Percentiles rank a stretch among this genome's conserved stretches.
Conservation (phyloP, 2,113 vertebrate genomes). For the Oryzias curvinotus region DNA sequence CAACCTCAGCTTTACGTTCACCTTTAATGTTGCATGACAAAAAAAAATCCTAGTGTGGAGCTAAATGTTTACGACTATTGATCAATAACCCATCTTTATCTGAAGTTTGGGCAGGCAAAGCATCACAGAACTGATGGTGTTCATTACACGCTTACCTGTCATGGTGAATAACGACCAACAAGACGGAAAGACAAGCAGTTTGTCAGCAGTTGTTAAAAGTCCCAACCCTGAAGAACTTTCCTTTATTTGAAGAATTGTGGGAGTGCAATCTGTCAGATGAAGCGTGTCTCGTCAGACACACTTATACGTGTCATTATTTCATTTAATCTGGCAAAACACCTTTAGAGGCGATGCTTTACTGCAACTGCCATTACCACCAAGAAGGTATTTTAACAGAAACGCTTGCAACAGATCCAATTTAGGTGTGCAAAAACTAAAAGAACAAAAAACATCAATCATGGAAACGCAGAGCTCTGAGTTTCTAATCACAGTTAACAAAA, state of each 20-base stretch:
- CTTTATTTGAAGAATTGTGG: conserved; percentile 11
- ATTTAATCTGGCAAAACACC: not conserved
- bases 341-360: conserved; percentile 3
- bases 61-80: conserved; percentile 48
- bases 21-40: conserved; percentile 22
- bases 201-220: conserved; percentile 30
- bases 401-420: conserved; percentile 20
- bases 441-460: conserved; percentile 1
- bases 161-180: conserved; percentile 58
- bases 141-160: conserved; percentile 58
- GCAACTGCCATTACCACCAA: conserved; percentile 9
- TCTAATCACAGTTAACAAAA: conserved; percentile 33
- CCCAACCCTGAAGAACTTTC: conserved; percentile 33
- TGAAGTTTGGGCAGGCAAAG: conserved; percentile 45
- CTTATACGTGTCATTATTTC: not conserved
- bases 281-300: not conserved
- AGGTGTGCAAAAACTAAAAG: conserved; percentile 20
- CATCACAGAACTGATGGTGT: conserved; percentile 42
- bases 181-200: conserved; percentile 35
- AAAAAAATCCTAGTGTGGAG: conserved; percentile 4
- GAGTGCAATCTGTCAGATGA: conserved; percentile 6
- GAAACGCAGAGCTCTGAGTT: not conserved
- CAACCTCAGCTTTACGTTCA: conserved; percentile 36
- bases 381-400: not conserved
- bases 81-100: conserved; percentile 64